Evolutionary conservation across 2,888 invertebrate species (phyloP).

Genomic region (Latrodectus hesperus): DNA sequence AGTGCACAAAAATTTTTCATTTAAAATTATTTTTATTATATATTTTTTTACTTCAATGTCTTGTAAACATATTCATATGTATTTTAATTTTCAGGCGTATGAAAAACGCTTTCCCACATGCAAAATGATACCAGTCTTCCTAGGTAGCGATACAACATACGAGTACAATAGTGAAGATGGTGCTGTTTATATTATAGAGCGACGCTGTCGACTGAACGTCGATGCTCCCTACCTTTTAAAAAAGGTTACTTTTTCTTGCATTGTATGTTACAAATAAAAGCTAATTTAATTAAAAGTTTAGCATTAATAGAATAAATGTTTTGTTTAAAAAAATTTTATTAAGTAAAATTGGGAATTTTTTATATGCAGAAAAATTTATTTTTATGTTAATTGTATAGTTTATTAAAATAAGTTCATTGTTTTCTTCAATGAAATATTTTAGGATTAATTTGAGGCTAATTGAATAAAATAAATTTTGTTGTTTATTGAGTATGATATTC

Average conservation of each 20-base stretch:
- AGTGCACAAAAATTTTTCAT: no score
- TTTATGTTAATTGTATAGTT: not conserved
- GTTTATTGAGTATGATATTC: no score
- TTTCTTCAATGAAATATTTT: no score
- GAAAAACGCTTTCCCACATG: slow-evolving; percentile 94
- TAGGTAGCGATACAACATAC: slow-evolving; percentile 87
- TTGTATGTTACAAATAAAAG: not conserved
- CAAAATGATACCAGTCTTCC: slow-evolving; percentile 94
- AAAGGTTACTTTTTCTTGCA: slow-evolving; percentile 80
- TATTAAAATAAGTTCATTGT: no score
- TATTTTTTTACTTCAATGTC: no score
- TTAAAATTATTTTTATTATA: no score
- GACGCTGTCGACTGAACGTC: slow-evolving; percentile 91
- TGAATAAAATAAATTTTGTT: no score
- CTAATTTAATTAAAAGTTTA: not conserved
- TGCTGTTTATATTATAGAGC: slow-evolving; percentile 85
- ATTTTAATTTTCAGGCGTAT: slow-evolving; percentile 83
- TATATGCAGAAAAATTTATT: not conserved
- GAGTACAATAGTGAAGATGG: slow-evolving; percentile 87
- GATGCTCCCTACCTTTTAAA: slow-evolving; percentile 95
- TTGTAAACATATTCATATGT: not conserved
- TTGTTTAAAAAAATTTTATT: no score
- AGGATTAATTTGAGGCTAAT: no score
- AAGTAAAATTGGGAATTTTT: no score
- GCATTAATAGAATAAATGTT: not conserved